phyloP scores from a whole-genome alignment of 2,113 vertebrate species.

The Casuarius casuarius region DNA sequence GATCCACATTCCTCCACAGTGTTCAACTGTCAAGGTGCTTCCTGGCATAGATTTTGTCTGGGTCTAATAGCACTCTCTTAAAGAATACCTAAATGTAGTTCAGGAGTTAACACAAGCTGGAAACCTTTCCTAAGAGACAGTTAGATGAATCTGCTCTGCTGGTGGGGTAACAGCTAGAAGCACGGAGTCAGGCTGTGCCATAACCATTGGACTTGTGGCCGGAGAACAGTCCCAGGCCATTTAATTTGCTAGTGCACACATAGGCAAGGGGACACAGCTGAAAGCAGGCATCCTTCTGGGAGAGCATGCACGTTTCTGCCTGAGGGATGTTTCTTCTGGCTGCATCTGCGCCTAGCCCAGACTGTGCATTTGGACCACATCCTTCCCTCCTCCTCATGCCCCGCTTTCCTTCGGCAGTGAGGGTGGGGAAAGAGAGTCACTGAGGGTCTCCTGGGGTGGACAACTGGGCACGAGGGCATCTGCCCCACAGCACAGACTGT shows the following conservation, averaged over 20 bases:
- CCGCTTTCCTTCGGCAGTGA: not conserved
- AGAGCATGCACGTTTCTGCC: not conserved
- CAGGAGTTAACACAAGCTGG: not conserved
- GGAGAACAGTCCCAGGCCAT: not conserved
- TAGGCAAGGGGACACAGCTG: fast-evolving
- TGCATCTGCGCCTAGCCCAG: not conserved
- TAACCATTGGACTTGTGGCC: fast-evolving
- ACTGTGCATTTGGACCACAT: not conserved
- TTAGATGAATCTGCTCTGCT: not conserved
- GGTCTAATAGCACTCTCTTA: not conserved
- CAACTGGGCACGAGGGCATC: not conserved
- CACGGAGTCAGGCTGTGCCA: not conserved
- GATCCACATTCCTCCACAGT: not conserved
- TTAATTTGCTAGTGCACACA: not conserved
- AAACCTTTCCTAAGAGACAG: not conserved
- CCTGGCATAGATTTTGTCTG: not conserved
- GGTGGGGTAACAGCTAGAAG: not conserved
- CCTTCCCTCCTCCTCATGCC: not conserved
- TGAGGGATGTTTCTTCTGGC: not conserved
- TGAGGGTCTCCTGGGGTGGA: not conserved
- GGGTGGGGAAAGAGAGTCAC: not conserved
- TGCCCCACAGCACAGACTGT: not conserved
- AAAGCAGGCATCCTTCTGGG: not conserved
- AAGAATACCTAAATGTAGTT: not conserved
- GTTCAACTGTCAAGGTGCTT: not conserved